Conservation (phyloP, 2,113 vertebrate genomes). For the Sander lucioperca region DNA sequence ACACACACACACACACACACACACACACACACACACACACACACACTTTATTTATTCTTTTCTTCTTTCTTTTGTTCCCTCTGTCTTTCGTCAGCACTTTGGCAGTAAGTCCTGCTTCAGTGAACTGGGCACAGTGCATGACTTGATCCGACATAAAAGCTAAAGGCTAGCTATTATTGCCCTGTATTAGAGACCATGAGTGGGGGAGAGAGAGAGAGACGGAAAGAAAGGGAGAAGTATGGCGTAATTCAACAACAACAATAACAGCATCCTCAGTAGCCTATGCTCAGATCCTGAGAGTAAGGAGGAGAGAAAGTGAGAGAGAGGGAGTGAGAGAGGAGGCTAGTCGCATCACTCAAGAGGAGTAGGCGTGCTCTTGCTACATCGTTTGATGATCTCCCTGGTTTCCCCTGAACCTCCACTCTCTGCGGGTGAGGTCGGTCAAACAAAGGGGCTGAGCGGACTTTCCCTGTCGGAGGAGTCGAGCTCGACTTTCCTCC, state of each 20-base stretch:
- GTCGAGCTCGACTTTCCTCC: constrained; percentile 73
- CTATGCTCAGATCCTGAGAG: constrained; percentile 53
- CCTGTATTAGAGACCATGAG: constrained; percentile 46
- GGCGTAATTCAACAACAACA: constrained; percentile 84
- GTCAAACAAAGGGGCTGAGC: constrained; percentile 66
- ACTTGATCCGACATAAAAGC: constrained; percentile 83
- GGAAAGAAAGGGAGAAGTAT: constrained; percentile 71
- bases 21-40: not conserved
- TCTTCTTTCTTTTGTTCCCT: constrained; percentile 59
- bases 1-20: not conserved
- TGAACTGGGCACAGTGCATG: constrained; percentile 68
- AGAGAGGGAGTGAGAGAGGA: constrained; percentile 32
- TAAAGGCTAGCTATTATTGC: constrained; percentile 74
- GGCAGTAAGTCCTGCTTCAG: constrained; percentile 82
- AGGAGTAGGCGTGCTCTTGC: constrained; percentile 77
- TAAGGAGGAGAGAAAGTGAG: constrained; percentile 33
- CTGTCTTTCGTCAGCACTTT: constrained; percentile 80
- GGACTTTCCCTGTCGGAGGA: constrained; percentile 79
- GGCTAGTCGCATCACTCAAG: constrained; percentile 77
- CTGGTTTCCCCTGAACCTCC: constrained; percentile 40
- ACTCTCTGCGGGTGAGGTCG: constrained; percentile 70
- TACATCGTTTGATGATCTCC: constrained; percentile 73
- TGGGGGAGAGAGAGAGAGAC: constrained; percentile 1
- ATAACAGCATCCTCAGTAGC: constrained; percentile 64
- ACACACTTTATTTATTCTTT: not conserved